Conservation (phyloP, 2,113 vertebrate species). For the Crotalus helleri region DNA sequence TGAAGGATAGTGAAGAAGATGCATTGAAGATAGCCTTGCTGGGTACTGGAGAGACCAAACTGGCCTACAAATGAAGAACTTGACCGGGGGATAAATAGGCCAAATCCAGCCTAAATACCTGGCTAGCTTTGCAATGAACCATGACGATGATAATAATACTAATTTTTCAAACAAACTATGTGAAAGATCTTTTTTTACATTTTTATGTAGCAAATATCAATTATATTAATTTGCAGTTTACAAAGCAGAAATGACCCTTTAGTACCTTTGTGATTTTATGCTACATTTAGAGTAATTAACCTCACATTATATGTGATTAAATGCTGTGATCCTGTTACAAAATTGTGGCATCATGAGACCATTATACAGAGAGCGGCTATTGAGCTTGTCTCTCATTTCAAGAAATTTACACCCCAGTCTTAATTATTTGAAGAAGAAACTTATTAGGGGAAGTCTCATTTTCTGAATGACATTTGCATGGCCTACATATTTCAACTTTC, state of each 20-base stretch:
- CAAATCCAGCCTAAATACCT: neutral
- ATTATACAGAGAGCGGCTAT: neutral
- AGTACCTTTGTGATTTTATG: slow-evolving; percentile 11
- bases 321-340: neutral
- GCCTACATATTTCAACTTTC: neutral
- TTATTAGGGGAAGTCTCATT: neutral
- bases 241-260: slow-evolving; percentile 22
- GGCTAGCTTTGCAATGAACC: neutral
- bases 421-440: slow-evolving; percentile 10
- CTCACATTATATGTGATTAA: slow-evolving; percentile 22
- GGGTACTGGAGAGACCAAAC: neutral
- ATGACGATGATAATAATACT: neutral
- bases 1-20: neutral
- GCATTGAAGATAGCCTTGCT: neutral
- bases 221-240: neutral
- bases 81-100: neutral
- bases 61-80: neutral
- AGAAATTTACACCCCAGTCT: neutral
- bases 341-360: neutral
- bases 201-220: neutral
- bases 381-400: neutral
- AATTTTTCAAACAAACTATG: neutral
- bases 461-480: neutral
- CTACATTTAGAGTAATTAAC: slow-evolving; percentile 18
- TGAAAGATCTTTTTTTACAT: neutral